Evolutionary conservation across 1,140 invertebrate genomes (phyloP).

Genomic region (Ips nitidus): DNA sequence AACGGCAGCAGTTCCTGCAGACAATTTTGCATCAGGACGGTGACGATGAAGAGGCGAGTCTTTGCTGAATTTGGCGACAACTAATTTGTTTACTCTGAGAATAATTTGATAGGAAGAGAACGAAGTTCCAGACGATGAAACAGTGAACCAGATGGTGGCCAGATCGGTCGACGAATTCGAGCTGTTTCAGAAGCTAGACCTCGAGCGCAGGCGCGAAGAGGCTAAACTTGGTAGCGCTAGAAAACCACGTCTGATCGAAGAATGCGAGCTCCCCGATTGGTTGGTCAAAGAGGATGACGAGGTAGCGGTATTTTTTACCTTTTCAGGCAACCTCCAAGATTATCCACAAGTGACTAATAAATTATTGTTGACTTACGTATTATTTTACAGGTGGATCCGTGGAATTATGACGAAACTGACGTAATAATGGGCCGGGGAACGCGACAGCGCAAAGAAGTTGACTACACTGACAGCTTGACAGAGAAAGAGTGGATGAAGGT

Average conservation of each 20-base stretch:
- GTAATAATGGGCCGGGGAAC: conserved; percentile 86
- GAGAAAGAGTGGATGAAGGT: conserved; percentile 97
- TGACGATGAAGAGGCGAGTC: conserved; percentile 90
- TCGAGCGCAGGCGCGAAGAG: conserved; percentile 86
- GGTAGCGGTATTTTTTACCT: conserved; percentile 7
- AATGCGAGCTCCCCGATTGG: conserved; percentile 93
- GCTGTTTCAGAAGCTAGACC: conserved; percentile 90
- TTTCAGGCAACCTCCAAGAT: neutral
- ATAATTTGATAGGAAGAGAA: conserved; percentile 97
- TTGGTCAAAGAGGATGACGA: conserved; percentile 67
- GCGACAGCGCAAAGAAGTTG: conserved; percentile 95
- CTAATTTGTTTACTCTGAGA: too few species aligned
- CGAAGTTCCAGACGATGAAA: conserved; percentile 98
- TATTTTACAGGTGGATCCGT: conserved; percentile 60
- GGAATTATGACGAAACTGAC: conserved; percentile 81
- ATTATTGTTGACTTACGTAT: neutral
- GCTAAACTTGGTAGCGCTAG: conserved; percentile 69
- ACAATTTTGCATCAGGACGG: conserved; percentile 93
- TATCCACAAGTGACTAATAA: too few species aligned
- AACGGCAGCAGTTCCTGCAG: conserved; percentile 92
- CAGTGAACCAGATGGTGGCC: conserved; percentile 98
- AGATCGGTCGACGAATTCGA: conserved; percentile 94
- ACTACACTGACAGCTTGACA: conserved; percentile 94
- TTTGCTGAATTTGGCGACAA: too few species aligned
- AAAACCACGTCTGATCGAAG: conserved; percentile 88